phyloP scores from a whole-genome alignment of 1,140 invertebrate species.

The Eufriesea mexicana region DNA sequence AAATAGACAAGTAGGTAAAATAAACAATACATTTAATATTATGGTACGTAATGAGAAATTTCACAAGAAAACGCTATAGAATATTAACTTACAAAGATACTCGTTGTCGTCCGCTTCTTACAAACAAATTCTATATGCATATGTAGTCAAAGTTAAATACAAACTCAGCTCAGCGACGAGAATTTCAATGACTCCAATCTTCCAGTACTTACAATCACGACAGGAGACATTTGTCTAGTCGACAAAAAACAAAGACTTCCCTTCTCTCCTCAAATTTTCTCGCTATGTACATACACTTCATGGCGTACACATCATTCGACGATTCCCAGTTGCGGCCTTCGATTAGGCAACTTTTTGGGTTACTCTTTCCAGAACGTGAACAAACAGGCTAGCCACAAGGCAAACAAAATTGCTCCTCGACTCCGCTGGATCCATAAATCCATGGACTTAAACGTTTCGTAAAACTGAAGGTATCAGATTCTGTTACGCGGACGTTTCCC shows the following conservation, averaged over 20 bases:
- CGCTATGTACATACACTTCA: background rate
- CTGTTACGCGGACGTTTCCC: background rate
- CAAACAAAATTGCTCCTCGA: background rate
- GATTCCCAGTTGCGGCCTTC: background rate
- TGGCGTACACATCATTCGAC: background rate
- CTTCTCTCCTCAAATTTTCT: background rate
- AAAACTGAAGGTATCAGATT: slow-evolving; percentile 1
- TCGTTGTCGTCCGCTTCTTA: background rate
- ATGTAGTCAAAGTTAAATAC: no score
- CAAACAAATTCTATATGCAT: background rate
- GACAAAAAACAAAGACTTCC: background rate
- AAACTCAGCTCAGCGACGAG: background rate
- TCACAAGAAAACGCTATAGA: background rate
- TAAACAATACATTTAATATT: no score
- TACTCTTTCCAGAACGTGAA: background rate
- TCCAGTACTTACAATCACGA: background rate
- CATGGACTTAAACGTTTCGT: background rate
- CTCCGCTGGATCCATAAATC: background rate
- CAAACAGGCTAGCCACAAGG: background rate
- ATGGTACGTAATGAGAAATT: background rate
- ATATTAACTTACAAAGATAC: background rate
- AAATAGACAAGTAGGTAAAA: no score
- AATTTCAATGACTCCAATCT: background rate
- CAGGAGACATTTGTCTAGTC: background rate
- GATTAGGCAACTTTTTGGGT: slow-evolving; percentile 15